Evolutionary conservation across 1,140 invertebrate genomes (phyloP), one percentile per base, ranked within the genome.

Genomic region (Hycleus cichorii): DNA sequence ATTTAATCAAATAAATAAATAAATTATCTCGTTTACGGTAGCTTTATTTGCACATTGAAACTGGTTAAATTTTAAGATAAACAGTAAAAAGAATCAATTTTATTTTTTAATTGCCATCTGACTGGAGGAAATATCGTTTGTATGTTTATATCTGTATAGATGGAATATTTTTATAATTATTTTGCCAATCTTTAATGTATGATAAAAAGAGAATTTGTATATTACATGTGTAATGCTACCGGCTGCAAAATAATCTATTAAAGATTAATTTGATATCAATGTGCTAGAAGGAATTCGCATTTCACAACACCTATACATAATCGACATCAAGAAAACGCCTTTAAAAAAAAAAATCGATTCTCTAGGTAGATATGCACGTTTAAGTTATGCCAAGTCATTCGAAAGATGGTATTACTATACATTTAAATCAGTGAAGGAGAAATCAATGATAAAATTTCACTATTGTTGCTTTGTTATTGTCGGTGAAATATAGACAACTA

Each of bases 371-470:
- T 49, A 57, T 47, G 47, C 47, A 57, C 46, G 46, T 57, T 57
- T 48, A 48, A 48, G 47, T 57, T 57, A 57, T 57, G 54, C 54
- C 27, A 57, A 57, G 47, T 57, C 54, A 57, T 57, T 57, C 45
- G 54, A 57, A 49, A 48, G 46, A 57, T 48, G 54, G 48, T 57
- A 57, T 57, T 57, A 57, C 40, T 57, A 57, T 57, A 57, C 54
- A 57, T 57, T 57, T 47, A 57, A 57, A 57, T 49, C 54, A 48
- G 12, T 57, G 54, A 43, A 49, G 54, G 54, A 57, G 54, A 57
- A 57, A 56, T 56, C 54, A 56, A 57, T 57, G 54, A 57, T 57
- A 57, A 57, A 57, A 57, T 57, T 57, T 57, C 47, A 56, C 44
- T 47, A 56, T 56, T 56, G 51, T 53, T 53, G 51, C 54, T 40